A percentile compares a stretch with the other conserved stretches of the same genome.
Evolutionary conservation across 2,113 vertebrate genomes (phyloP).

Genomic region (Alethe castanea): DNA sequence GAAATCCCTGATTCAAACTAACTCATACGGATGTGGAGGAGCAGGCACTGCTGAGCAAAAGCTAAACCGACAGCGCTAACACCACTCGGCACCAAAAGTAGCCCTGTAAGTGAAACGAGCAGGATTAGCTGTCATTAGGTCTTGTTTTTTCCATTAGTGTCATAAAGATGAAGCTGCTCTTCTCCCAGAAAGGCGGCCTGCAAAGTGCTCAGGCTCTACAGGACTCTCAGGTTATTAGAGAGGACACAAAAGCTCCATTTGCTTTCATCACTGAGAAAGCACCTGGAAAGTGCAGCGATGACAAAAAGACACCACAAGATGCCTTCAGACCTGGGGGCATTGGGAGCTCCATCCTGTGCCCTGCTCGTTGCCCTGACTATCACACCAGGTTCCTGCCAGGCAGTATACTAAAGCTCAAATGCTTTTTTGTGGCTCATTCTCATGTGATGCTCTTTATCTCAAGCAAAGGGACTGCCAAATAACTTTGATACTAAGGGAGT

Average conservation of each 20-base stretch:
- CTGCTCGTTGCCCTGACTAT: neutral
- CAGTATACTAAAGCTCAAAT: neutral
- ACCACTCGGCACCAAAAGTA: neutral
- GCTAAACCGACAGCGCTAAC: neutral
- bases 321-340: neutral
- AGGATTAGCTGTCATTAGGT: slow-evolving; percentile 1
- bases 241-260: slow-evolving; percentile 19
- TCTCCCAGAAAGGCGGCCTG: neutral
- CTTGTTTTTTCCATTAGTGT: slow-evolving; percentile 28
- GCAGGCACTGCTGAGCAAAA: neutral
- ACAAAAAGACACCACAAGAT: neutral
- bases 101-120: neutral
- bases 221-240: neutral
- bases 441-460: neutral
- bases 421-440: neutral
- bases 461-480: neutral
- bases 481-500: neutral
- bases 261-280: neutral
- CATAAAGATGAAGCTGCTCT: neutral
- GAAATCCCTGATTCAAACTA: neutral
- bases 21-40: rapidly evolving
- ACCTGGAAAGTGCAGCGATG: neutral
- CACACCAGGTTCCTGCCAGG: neutral
- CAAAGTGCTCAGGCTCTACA: neutral
- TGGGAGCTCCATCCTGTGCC: neutral